Evolutionary conservation across 1,140 invertebrate genomes (phyloP), one percentile per base, ranked within the genome.

Genomic region (Drosophila paulistorum): DNA sequence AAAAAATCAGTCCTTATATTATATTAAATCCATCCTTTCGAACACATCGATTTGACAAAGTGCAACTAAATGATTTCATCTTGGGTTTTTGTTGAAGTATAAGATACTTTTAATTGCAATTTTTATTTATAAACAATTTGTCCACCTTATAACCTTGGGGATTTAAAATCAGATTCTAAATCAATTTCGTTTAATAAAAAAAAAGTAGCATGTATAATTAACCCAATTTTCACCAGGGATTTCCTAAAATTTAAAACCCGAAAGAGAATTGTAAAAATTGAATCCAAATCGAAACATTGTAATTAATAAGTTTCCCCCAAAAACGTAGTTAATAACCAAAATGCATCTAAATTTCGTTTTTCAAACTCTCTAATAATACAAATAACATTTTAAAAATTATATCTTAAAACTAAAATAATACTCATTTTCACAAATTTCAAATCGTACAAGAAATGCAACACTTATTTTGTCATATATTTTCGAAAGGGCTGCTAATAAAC

Each of bases 11-110:
- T 35, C 63, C 66, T 35, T 30, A 30, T 60, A 51, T 58, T 9
- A 62, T 26, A 41, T 39, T 4, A 23, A 23, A 20, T 51, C 17
- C 45, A 51, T 11, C 4, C 20, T 51, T 51, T 51, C 45, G 20
- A 51, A 51, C 45, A 51, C 45, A 51, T 51, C 45, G 45, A 51
- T 51, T 51, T 10, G 3, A 23, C 45, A 51, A 23, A 51, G 45
- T 51, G 9, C 45, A 23, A 23, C 45, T 20, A 51, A 20, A 51
- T 51, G 10, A 20, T 23, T 51, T 51, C 3, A 51, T 51, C 2
- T 51, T 23, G 1, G 17, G 7, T 48, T 48, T 23, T 51, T 3
- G 17, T 51, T 51, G 3, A 51, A 2, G 7, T 51, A 23, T 51
- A 51, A 23, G 45, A 23, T 51, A 10, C 17, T 20, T 48, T 48